These are phyloP conservation scores for Microplitis deprimator DNA, from an alignment of 2,888 invertebrate species.

Conservation along the genomic window DNA sequence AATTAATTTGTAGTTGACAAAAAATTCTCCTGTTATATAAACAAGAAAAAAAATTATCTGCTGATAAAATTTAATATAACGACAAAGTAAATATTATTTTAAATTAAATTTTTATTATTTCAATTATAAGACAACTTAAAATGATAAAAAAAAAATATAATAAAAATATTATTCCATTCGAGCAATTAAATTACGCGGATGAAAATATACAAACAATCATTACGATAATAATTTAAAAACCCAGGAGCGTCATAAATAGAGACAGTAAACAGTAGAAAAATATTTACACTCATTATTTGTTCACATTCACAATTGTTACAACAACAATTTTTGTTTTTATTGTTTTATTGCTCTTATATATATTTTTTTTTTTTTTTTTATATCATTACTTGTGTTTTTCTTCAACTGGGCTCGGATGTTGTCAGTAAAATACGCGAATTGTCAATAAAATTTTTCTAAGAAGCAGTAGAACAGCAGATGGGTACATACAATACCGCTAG, in stretches of 20 bases:
- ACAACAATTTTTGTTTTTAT: neutral
- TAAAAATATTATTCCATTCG: neutral
- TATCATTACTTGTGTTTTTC: neutral
- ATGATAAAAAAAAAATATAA: neutral
- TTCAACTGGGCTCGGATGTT: neutral
- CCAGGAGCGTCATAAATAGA: neutral
- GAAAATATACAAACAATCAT: neutral
- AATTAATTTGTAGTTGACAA: too few relatives aligned
- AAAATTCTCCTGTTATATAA: too few relatives aligned
- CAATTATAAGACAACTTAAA: neutral
- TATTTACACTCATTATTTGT: neutral
- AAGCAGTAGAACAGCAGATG: neutral
- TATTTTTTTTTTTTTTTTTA: conserved; percentile 32
- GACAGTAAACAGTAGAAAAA: neutral
- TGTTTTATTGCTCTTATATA: conserved; percentile 7
- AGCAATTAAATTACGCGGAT: neutral
- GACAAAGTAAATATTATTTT: neutral
- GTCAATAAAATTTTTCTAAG: conserved; percentile 21
- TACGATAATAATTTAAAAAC: neutral
- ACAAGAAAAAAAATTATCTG: neutral
- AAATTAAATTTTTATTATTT: neutral
- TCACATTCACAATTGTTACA: neutral
- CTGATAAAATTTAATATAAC: neutral
- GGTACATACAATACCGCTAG: neutral
- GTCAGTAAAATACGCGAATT: conserved; percentile 29